A percentile compares a stretch with the other conserved stretches of the same genome.
Evolutionary conservation across 2,888 invertebrate species (phyloP).

Genomic region (Invenusta paracnida): DNA sequence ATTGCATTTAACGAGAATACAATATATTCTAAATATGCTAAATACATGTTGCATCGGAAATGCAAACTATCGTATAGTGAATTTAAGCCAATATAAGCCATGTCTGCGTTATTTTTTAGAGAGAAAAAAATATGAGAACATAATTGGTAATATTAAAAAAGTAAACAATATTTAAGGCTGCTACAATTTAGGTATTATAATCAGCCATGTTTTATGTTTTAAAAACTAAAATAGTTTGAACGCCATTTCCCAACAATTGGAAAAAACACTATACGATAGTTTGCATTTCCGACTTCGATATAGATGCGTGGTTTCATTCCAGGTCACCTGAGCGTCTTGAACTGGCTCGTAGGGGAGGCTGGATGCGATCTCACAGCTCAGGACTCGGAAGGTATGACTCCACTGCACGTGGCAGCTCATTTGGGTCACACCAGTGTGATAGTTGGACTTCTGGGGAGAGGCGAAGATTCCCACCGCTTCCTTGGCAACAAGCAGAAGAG

Average conservation of each 20-base stretch:
- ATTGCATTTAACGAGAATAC: background rate
- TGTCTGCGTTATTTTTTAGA: background rate
- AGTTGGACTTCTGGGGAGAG: conserved; percentile 66
- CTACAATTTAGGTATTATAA: too few relatives aligned
- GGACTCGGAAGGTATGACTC: conserved; percentile 53
- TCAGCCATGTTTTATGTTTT: too few relatives aligned
- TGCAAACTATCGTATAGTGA: background rate
- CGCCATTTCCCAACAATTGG: too few relatives aligned
- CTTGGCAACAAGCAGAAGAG: too few relatives aligned
- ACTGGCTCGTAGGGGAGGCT: background rate
- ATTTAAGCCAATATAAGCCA: background rate
- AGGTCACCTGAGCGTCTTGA: background rate
- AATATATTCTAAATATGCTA: background rate
- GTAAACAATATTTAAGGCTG: background rate
- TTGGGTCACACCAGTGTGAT: conserved; percentile 65
- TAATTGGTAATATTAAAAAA: background rate
- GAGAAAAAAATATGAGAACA: too few relatives aligned
- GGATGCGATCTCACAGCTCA: background rate
- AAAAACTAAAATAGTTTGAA: too few relatives aligned
- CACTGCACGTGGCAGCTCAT: conserved; percentile 60
- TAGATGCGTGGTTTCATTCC: too few relatives aligned
- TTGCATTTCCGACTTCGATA: too few relatives aligned
- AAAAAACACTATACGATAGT: too few relatives aligned
- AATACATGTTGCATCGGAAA: background rate
- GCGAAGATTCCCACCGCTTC: too few relatives aligned